Evolutionary conservation across 2,797 vertebrate genomes (phyloP), one percentile per base, ranked within the genome.

Genomic region (Ctenochaetus hawaiiensis): DNA sequence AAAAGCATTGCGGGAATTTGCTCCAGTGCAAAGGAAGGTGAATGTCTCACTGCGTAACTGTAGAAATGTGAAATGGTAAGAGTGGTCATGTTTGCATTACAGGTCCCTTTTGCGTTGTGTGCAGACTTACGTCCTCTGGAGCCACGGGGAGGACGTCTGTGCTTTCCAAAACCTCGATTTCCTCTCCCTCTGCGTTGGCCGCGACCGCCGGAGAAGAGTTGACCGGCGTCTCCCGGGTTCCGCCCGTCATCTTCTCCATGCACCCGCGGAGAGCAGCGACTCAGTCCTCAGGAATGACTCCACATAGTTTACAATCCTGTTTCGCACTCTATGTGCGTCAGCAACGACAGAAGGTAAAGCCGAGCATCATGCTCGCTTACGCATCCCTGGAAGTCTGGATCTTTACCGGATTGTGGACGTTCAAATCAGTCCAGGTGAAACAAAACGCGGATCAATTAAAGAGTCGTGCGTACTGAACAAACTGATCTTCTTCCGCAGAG

Each of bases 101-200:
- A 30, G 14, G 57, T 8, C 63, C 18, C 14, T 26, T 18, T 0
- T 49, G 12, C 47, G 6, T 22, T n/a, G 22, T 30, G 61, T 43
- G 45, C 23, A 11, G 1, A 94, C 93, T 93, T 72, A 96, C 96
- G 75, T 96, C 94, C 80, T 95, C 96, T 18, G 92, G 92, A 37
- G 95, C 93, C 72, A 87, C 87, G 9, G 93, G 94, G 54, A 94
- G 91, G 65, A 94, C 93, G 34, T 96, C 96, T 64, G 95, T 96
- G 68, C 96, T 96, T 73, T 96, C 97, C 94, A 98, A 88, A 87
- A 97, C 96, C 94, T 98, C 97, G 81, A 98, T 98, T 90, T 97
- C 97, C 54, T 98, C 97, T 53, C 96, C 97, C 89, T 97, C 97
- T 12, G 96, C 95, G 90, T 96, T 92, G 84, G 96, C 95, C 58